Evolutionary conservation across 1,140 invertebrate genomes (phyloP).

Genomic region (Drosophila nasuta): DNA sequence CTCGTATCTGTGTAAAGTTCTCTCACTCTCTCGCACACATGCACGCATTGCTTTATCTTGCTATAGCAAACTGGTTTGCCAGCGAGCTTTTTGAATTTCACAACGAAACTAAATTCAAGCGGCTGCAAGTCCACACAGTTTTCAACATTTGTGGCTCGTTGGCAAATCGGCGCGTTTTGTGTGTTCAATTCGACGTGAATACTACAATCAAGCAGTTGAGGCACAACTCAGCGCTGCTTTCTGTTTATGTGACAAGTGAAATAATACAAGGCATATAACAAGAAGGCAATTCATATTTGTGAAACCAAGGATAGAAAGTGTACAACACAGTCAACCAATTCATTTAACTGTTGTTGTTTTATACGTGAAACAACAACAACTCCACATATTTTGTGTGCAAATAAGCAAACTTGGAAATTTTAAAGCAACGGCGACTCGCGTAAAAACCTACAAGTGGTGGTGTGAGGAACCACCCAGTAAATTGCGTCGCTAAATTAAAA

Average conservation of each 20-base stretch:
- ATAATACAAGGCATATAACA: slow-evolving; percentile 1
- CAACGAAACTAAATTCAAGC: slow-evolving; percentile 77
- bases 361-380: slow-evolving; percentile 59
- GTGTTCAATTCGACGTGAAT: slow-evolving; percentile 59
- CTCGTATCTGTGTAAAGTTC: slow-evolving; percentile 52
- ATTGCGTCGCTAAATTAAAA: slow-evolving; percentile 57
- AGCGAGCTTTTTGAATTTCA: slow-evolving; percentile 80
- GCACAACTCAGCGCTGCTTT: slow-evolving; percentile 38
- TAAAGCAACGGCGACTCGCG: slow-evolving; percentile 58
- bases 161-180: background rate
- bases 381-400: slow-evolving; percentile 26
- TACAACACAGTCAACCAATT: slow-evolving; percentile 21
- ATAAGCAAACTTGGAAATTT: slow-evolving; percentile 5
- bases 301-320: slow-evolving; percentile 35
- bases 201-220: slow-evolving; percentile 67
- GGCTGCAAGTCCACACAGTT: slow-evolving; percentile 40
- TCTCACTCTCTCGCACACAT: slow-evolving; percentile 12
- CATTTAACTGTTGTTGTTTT: slow-evolving; percentile 57
- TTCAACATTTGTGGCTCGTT: slow-evolving; percentile 39
- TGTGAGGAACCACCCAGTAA: slow-evolving; percentile 68
- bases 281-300: background rate
- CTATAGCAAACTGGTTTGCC: slow-evolving; percentile 64
- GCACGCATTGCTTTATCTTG: slow-evolving; percentile 50
- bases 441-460: slow-evolving; percentile 61
- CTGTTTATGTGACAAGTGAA: slow-evolving; percentile 8